Evolutionary conservation across 2,113 vertebrate species (phyloP), one percentile per base, ranked within the genome.

Genomic region (Scatophagus argus): DNA sequence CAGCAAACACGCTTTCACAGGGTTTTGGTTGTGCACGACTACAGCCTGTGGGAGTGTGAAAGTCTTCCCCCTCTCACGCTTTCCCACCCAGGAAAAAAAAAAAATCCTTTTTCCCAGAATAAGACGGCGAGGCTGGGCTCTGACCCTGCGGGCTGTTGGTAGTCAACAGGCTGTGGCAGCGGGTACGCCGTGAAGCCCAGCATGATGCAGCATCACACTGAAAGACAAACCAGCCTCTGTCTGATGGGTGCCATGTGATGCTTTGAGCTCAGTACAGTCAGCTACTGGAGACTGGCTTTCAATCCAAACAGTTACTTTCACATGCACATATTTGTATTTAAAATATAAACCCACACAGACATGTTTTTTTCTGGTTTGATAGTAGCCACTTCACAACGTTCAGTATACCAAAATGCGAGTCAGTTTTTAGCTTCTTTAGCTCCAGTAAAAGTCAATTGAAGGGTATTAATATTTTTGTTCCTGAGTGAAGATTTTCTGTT

Each of bases 1-100:
- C 38, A 51, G 84, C 54, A 56, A 85, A 86, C 68, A 76, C 27
- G 70, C 79, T 87, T 82, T 87, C 83, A 81, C 90, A 71, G 78
- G 70, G 9, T 72, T 91, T 81, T 63, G 55, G 70, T 75, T 73
- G 70, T 85, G 89, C 81, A 70, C 60, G 75, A 88, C 76, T 61
- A 23, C 70, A 68, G 58, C 61, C 85, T 75, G 38, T 56, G 59
- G 79, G 58, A 46, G 63, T 55, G 56, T 65, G 60, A 80, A 71
- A 60, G 73, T 39, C 60, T 54, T 41, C 46, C 58, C 58, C 64
- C 31, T 70, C 79, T 62, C 78, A 64, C 21, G 0, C 77, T 84
- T 39, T 41, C 56, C 56, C 64, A 49, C 61, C 79, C 68, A 74
- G 76, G 64, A 84, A 79, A 87, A 82, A 84, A 79, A 87, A 82